Conservation (phyloP, 2,113 vertebrate species). For the Chroicocephalus ridibundus region DNA sequence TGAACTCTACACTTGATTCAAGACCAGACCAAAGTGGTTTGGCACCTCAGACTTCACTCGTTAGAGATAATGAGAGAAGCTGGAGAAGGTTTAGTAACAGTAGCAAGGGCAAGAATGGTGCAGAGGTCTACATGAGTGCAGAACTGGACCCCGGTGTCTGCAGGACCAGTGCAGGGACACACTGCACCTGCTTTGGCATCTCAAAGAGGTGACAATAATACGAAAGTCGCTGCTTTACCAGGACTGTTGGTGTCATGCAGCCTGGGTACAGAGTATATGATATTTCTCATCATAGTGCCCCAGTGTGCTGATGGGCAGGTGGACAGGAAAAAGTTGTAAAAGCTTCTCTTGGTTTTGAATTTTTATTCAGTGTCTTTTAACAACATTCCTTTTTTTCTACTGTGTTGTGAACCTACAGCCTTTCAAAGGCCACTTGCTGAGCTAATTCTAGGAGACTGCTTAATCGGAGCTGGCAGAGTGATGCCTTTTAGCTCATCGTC, state of each 20-base stretch:
- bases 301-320: not conserved
- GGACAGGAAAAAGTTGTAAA: not conserved
- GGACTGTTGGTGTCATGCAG: not conserved
- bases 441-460: not conserved
- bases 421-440: not conserved
- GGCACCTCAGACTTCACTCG: fast-evolving
- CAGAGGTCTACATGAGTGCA: no score
- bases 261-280: not conserved
- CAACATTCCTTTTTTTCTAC: not conserved
- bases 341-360: not conserved
- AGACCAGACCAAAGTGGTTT: not conserved
- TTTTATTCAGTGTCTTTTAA: not conserved
- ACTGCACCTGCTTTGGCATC: not conserved
- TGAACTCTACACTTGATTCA: not conserved
- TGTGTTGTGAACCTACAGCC: not conserved
- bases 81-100: not conserved
- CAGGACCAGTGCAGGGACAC: not conserved
- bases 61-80: not conserved
- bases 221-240: not conserved
- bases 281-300: not conserved
- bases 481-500: not conserved
- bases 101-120: not conserved
- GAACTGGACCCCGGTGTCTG: not conserved
- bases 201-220: not conserved
- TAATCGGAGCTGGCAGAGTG: not conserved